Evolutionary conservation across 2,797 vertebrate genomes (phyloP).

Genomic region (Cynopterus sphinx): DNA sequence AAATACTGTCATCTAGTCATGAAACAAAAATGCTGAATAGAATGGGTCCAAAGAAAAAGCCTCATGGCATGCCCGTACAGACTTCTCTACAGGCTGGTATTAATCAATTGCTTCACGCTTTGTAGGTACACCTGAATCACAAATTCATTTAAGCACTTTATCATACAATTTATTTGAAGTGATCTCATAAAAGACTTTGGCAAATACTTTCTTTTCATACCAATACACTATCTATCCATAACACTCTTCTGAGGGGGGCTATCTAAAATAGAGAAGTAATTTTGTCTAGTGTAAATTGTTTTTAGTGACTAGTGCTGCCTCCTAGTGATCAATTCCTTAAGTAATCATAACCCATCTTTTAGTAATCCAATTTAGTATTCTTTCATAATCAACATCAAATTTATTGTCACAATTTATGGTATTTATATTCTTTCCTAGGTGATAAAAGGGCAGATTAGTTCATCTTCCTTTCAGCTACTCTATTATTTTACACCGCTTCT

Average conservation of each 20-base stretch:
- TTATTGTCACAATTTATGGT: neutral
- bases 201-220: neutral
- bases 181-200: neutral
- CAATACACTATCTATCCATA: neutral
- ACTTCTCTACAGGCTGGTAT: neutral
- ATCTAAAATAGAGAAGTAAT: neutral
- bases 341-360: neutral
- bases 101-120: neutral
- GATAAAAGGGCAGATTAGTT: neutral
- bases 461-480: neutral
- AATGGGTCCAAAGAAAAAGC: neutral
- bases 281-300: neutral
- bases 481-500: neutral
- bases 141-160: neutral
- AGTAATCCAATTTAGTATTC: neutral
- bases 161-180: neutral
- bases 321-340: conserved; percentile 45
- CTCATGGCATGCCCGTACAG: neutral
- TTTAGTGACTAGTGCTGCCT: conserved; percentile 32
- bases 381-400: neutral
- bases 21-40: neutral
- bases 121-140: neutral
- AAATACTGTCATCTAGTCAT: neutral
- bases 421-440: neutral
- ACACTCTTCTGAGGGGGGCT: neutral